Conservation (phyloP, 2,797 vertebrate species). For the Spheniscus humboldti region DNA sequence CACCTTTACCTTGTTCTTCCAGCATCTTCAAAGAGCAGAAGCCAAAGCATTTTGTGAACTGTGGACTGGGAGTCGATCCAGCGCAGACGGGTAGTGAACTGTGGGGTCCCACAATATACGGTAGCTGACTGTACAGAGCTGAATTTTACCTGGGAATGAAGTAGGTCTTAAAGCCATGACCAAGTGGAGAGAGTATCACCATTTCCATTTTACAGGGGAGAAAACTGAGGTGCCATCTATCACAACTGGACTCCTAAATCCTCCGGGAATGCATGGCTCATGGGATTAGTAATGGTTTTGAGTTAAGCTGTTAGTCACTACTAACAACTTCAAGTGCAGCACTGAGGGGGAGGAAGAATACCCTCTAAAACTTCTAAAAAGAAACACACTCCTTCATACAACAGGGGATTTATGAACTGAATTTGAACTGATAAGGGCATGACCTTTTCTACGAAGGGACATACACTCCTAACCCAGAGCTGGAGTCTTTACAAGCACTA, state of each 20-base stretch:
- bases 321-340: background rate
- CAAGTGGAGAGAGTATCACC: background rate
- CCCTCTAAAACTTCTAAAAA: background rate
- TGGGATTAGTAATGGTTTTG: background rate
- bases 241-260: background rate
- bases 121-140: background rate
- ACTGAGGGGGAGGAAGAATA: background rate
- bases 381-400: background rate
- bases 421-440: constrained; percentile 27
- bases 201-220: background rate
- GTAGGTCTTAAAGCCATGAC: background rate
- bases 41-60: background rate
- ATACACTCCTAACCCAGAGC: background rate
- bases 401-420: constrained; percentile 32
- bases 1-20: background rate
- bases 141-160: background rate
- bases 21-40: background rate
- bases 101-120: background rate
- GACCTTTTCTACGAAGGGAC: constrained; percentile 24
- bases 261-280: background rate
- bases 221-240: background rate
- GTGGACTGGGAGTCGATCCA: background rate
- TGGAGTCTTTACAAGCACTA: constrained; percentile 3
- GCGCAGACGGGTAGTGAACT: background rate
- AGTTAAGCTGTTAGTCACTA: background rate